Percentiles rank a stretch among this genome's conserved stretches.
Conservation (phyloP, 2,797 vertebrate genomes). For the Sebastes oblongus region DNA sequence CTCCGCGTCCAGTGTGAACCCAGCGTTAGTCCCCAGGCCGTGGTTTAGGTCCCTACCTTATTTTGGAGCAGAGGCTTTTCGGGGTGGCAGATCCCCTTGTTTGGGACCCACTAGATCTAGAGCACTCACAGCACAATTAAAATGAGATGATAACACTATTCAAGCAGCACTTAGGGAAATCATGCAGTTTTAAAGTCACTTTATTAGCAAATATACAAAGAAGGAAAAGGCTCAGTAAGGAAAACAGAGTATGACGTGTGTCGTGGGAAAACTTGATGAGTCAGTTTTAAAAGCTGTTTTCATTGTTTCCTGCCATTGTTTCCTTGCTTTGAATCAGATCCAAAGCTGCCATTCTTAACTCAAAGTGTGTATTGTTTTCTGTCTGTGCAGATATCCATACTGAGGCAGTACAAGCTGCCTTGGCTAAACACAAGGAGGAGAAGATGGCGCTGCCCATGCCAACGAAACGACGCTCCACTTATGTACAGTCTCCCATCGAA, state of each 20-base stretch:
- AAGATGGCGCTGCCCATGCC: constrained; percentile 99
- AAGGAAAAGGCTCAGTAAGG: background rate
- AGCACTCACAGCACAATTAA: background rate
- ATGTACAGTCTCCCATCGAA: constrained; percentile 93
- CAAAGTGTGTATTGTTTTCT: constrained; percentile 3
- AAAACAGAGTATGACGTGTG: background rate
- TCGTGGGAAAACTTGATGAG: background rate
- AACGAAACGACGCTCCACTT: constrained; percentile 94
- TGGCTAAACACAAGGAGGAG: constrained; percentile 98
- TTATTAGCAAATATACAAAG: background rate
- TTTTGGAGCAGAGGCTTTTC: background rate
- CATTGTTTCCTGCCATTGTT: background rate
- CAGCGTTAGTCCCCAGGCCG: background rate
- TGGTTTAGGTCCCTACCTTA: background rate
- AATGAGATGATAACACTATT: background rate
- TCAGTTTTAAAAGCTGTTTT: background rate
- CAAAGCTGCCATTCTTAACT: background rate
- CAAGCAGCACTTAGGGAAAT: background rate
- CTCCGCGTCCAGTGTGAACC: too few species aligned
- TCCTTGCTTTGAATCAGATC: background rate
- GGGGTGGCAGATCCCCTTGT: background rate
- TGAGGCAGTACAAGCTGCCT: constrained; percentile 94
- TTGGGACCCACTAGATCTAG: background rate
- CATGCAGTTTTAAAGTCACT: background rate
- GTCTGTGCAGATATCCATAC: constrained; percentile 90